A percentile compares a stretch with the other conserved stretches of the same genome.
phyloP scores from a whole-genome alignment of 2,113 vertebrate genomes.

The Meriones unguiculatus region DNA sequence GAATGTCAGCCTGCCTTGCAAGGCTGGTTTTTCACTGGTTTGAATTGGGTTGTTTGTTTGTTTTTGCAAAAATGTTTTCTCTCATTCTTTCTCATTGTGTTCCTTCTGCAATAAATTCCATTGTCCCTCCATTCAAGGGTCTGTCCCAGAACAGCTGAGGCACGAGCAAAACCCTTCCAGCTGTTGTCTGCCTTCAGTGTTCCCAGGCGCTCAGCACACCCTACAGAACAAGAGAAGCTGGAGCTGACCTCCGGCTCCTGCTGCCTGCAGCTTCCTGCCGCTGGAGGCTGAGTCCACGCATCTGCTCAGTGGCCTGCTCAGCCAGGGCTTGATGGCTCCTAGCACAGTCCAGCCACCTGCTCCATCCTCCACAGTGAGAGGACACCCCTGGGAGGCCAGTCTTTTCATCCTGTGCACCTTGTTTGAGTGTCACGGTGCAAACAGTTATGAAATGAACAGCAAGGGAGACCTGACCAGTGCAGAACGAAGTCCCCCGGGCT shows the following conservation, averaged over 20 bases:
- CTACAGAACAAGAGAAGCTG: not conserved
- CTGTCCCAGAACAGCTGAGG: not conserved
- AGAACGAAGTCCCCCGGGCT: not conserved
- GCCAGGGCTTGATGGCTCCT: not conserved
- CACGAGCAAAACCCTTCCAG: not conserved
- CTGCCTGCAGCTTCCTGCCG: not conserved
- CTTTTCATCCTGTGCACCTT: too few relatives aligned
- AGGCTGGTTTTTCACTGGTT: not conserved
- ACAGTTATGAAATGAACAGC: not conserved
- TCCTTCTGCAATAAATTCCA: not conserved
- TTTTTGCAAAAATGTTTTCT: not conserved
- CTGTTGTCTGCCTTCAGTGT: not conserved
- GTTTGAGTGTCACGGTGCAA: not conserved
- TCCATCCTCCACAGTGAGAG: accelerated
- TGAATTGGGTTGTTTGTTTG: not conserved
- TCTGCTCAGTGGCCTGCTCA: not conserved
- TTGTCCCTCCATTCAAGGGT: not conserved
- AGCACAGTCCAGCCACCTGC: not conserved
- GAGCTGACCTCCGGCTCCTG: not conserved
- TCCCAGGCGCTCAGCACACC: not conserved
- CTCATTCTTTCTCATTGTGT: not conserved
- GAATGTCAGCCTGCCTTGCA: not conserved
- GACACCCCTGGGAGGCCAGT: not conserved
- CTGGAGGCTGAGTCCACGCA: not conserved
- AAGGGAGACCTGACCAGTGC: not conserved